Conservation (phyloP, 1,140 invertebrate genomes). For the Grapholita molesta region DNA sequence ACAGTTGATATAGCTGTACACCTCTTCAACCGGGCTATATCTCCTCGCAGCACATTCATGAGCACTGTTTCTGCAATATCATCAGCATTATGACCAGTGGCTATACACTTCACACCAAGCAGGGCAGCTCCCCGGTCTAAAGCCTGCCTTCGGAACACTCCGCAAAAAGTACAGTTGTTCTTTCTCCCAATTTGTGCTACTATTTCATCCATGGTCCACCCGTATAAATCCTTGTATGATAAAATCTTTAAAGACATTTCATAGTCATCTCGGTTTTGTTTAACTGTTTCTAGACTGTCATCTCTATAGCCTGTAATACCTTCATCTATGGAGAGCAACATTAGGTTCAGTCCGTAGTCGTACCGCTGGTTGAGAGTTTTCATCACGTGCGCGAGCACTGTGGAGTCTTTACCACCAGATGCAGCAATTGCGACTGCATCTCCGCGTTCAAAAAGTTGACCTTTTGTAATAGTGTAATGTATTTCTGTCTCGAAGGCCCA, state of each 20-base stretch:
- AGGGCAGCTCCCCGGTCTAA: slow-evolving; percentile 94
- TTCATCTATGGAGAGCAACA: slow-evolving; percentile 98
- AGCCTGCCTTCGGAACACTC: slow-evolving; percentile 97
- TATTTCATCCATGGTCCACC: slow-evolving; percentile 99
- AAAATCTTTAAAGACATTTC: slow-evolving; percentile 96
- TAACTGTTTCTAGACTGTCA: slow-evolving; percentile 98
- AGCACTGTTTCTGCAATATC: slow-evolving; percentile 99
- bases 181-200: slow-evolving; percentile 96
- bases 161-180: slow-evolving; percentile 99
- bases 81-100: slow-evolving; percentile 99
- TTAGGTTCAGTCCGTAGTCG: slow-evolving; percentile 94
- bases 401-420: slow-evolving; percentile 99
- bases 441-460: slow-evolving; percentile 91
- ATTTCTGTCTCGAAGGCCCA: slow-evolving; percentile 97
- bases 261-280: slow-evolving; percentile 96
- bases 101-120: slow-evolving; percentile 94
- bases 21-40: slow-evolving; percentile 94
- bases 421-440: slow-evolving; percentile 97
- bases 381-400: slow-evolving; percentile 95
- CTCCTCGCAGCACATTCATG: slow-evolving; percentile 98
- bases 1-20: slow-evolving; percentile 95
- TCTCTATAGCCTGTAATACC: slow-evolving; percentile 99
- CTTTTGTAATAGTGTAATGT: slow-evolving; percentile 93
- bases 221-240: slow-evolving; percentile 99
- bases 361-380: slow-evolving; percentile 95